Base-by-base conservation (phyloP, 1,140 invertebrate species). In the Spodoptera frugiperda region DNA sequence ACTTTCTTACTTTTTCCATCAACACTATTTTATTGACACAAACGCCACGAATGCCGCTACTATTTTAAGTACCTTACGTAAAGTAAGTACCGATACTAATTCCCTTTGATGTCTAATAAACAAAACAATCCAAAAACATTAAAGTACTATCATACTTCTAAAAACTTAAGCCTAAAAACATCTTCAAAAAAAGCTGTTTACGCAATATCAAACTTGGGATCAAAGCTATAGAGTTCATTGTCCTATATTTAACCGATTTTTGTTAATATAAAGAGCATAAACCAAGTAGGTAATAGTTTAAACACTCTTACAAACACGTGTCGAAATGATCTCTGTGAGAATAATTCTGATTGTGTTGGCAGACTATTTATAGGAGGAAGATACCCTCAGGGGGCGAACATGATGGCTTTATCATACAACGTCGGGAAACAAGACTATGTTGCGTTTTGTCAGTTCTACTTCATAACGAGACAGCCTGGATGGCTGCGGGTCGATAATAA, bases 271-370 rank as follows among this genome's bases (percentile, higher is more conserved):
- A 48, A 25, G 12, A 73, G 17, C 44, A 73, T 48, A 21, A 59
- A 71, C 15, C 21, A 46, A 46, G 55, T n/a, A n/a, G n/a, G n/a
- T 71, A 30, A 71, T 71, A 15, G 33, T 30, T 33, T 53, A 19
- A 51, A 67, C 51, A 55, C 39, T 68, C 15, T 17, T 44, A 39
- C 25, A 14, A 17, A 65, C 77, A 78, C 61, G 61, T 78, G 77
- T 67, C 49, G 4, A 44, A 15, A 30, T 61, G 14, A 25, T 74
- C 59, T 53, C 46, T 76, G 67, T 76, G 80, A 78, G 77, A 77
- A 79, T 63, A 21, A 63, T 76, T 77, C 44, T 74, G 77, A 79
- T 79, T 78, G 68, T 55, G 77, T 78, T 78, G 15, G 74, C 80
- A 82, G 67, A 5, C 55, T 77, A 77, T 77, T 55, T 79, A 65